A percentile compares a stretch with the other conserved stretches of the same genome.
phyloP scores from a whole-genome alignment of 2,113 vertebrate genomes.

The Crotalus horridus region DNA sequence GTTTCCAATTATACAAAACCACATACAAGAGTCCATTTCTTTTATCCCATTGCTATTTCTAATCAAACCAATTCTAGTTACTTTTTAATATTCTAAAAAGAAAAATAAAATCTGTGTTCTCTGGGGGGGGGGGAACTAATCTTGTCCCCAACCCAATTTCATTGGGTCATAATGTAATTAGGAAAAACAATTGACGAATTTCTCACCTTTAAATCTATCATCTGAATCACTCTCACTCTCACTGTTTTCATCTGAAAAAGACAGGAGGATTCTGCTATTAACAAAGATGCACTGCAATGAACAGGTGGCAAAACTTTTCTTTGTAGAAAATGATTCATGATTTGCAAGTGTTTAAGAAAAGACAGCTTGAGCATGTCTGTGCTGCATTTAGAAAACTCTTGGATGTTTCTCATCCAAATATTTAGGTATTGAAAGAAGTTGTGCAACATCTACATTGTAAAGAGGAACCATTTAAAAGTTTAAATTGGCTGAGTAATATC shows the following conservation, averaged over 20 bases:
- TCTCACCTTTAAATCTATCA: constrained; percentile 98
- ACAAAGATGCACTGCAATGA: constrained; percentile 28
- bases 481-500: neutral
- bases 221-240: constrained; percentile 99
- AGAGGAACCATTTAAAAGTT: neutral
- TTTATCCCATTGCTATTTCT: neutral
- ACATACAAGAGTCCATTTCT: neutral
- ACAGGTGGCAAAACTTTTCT: neutral
- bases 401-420: constrained; percentile 6
- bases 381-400: constrained; percentile 7
- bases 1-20: neutral
- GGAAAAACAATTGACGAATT: neutral
- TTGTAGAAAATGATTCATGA: constrained; percentile 3
- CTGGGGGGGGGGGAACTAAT: neutral
- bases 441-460: neutral
- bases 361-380: neutral
- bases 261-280: constrained; percentile 51
- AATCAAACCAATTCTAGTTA: neutral
- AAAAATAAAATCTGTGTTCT: neutral
- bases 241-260: constrained; percentile 93
- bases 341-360: neutral
- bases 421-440: neutral
- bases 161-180: neutral
- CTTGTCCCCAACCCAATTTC: neutral
- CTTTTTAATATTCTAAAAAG: neutral